Evolutionary conservation across 53 echinoderm and acorn worm species (phyloP).

Genomic region (Pentamera pediparva): DNA sequence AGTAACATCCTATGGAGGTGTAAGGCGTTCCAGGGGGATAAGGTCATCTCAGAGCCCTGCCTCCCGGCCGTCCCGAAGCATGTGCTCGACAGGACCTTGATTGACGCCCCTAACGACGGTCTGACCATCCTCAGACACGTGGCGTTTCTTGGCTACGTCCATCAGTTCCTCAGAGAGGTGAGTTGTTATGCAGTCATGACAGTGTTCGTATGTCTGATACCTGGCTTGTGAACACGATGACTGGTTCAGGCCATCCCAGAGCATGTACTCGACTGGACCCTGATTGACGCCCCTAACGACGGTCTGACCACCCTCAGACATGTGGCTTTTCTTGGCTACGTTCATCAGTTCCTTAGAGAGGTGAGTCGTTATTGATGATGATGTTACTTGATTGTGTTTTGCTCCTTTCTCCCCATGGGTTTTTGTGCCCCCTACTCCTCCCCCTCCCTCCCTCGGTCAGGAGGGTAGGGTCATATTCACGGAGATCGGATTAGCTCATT

Average conservation of each 20-base stretch:
- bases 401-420: too few relatives aligned
- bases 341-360: constrained; percentile 69
- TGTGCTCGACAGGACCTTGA: constrained; percentile 40
- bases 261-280: constrained; percentile 41
- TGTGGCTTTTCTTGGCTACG: constrained; percentile 64
- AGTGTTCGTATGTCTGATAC: too few relatives aligned
- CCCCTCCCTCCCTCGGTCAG: too few relatives aligned
- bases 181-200: too few relatives aligned
- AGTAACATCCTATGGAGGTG: constrained; percentile 83
- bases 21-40: constrained; percentile 57
- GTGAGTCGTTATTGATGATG: too few relatives aligned
- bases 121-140: constrained; percentile 70
- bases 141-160: constrained; percentile 61
- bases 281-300: constrained; percentile 50
- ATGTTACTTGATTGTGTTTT: too few relatives aligned
- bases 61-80: constrained; percentile 46
- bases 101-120: constrained; percentile 51
- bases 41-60: constrained; percentile 32
- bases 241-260: too few relatives aligned
- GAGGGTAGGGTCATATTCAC: too few relatives aligned
- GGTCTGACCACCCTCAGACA: constrained; percentile 65
- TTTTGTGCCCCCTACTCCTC: too few relatives aligned
- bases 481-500: too few relatives aligned
- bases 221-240: too few relatives aligned
- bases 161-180: constrained; percentile 78